Conservation (phyloP, 2,888 invertebrate genomes). For the Monopis laevigella region DNA sequence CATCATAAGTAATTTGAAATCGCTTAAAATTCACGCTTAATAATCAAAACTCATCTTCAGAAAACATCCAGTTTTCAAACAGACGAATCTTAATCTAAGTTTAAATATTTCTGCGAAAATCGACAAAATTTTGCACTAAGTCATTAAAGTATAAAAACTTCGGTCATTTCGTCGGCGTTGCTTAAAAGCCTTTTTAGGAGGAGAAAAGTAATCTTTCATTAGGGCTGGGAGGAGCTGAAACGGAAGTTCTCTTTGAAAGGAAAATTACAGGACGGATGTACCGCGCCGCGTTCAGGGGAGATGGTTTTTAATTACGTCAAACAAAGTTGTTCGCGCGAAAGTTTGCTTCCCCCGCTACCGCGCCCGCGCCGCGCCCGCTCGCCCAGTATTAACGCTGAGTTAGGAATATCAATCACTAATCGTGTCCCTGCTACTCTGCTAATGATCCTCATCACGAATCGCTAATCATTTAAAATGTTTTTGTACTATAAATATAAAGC, state of each 20-base stretch:
- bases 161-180: constrained; percentile 65
- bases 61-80: constrained; percentile 58
- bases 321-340: constrained; percentile 36
- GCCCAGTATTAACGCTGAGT: not conserved
- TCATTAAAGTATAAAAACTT: constrained; percentile 67
- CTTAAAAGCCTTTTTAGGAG: constrained; percentile 67
- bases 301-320: constrained; percentile 66
- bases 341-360: not conserved
- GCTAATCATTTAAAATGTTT: not conserved
- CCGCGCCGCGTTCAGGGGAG: constrained; percentile 37
- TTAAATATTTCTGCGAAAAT: constrained; percentile 65
- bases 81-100: constrained; percentile 66
- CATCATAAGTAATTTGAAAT: no score
- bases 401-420: constrained; percentile 5
- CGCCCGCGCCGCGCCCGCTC: constrained; percentile 1
- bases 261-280: constrained; percentile 64
- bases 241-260: constrained; percentile 66
- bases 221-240: constrained; percentile 62
- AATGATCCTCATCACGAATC: constrained; percentile 3
- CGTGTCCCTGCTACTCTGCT: not conserved
- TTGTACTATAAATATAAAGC: no score
- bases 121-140: constrained; percentile 65
- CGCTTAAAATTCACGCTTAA: constrained; percentile 57
- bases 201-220: constrained; percentile 67
- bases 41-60: constrained; percentile 45